Base-by-base conservation (phyloP, 2,113 vertebrate genomes). In the Trochalopteron elliotii region DNA sequence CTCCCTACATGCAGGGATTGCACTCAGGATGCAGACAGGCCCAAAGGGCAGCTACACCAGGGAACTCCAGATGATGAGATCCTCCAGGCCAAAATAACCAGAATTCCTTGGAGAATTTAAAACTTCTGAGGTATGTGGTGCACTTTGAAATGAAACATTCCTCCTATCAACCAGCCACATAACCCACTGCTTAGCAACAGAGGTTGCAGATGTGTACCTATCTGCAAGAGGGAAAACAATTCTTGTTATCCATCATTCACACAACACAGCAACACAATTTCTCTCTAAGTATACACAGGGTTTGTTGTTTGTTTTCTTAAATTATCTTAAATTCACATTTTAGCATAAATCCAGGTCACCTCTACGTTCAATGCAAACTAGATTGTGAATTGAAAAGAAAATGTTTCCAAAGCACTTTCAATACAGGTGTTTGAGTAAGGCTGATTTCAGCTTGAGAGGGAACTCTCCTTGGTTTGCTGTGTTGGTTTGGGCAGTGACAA, bases 1-100 rank as follows among this genome's bases (percentile, higher is more conserved):
- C 0, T 3, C 12, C 11, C 18, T 4, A 0, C 0, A 0, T 4
- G 15, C 68, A 47, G 44, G 12, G 24, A 80, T 24, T 8, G 1
- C 23, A 20, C 40, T 91, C 22, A 7, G 55, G 81, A 65, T 5
- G 2, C 28, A 49, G 57, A 52, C 28, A 74, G 33, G 24, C 39
- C 5, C 53, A 15, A 63, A 68, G 77, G 44, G 67, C 83, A 78
- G 47, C 55, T 44, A 12, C 0, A 2, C 12, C 47, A 61, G 40
- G n/a, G 19, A 83, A 15, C 23, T 77, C 45, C 50, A 67, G 16
- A 19, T 20, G 55, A 83, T 49, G 33, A 61, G 10, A 47, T 60
- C 61, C 90, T 83, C 31, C 44, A 53, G 70, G 94, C 45, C 67
- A 91, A 83, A 87, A 83, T 75, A 83, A 79, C 31, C 31, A 60